These are phyloP conservation scores for Drosophila asahinai DNA, from an alignment of 1,140 invertebrate genomes.

Conservation along the genomic window DNA sequence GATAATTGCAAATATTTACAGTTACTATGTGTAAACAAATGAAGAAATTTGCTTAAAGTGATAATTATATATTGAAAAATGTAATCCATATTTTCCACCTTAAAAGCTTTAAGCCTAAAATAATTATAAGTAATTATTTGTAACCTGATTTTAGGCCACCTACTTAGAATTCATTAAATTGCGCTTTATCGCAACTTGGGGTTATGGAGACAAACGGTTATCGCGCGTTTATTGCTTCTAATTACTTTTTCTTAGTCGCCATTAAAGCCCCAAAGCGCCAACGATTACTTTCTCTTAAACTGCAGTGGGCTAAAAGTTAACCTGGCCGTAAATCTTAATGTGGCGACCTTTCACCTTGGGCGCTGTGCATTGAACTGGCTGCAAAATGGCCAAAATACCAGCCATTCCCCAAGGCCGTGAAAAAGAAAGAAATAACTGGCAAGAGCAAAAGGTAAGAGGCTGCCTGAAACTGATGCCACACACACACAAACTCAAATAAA, in stretches of 20 bases:
- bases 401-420: conserved; percentile 23
- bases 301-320: conserved; percentile 26
- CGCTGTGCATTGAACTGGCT: conserved; percentile 66
- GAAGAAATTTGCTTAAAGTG: not conserved
- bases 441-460: conserved; percentile 34
- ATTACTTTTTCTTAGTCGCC: conserved; percentile 11
- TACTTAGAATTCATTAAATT: not conserved
- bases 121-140: not conserved
- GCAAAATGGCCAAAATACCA: conserved; percentile 15
- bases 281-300: not conserved
- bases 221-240: conserved; percentile 13
- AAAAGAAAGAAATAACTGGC: conserved; percentile 25
- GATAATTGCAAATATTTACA: not conserved
- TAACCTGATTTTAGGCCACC: not conserved
- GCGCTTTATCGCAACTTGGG: not conserved
- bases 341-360: conserved; percentile 28
- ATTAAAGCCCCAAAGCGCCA: not conserved
- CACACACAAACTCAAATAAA: not conserved
- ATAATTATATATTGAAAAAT: not conserved
- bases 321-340: conserved; percentile 31
- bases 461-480: conserved; percentile 45
- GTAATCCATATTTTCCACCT: not conserved
- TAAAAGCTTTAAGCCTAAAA: not conserved
- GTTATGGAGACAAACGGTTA: conserved; percentile 24
- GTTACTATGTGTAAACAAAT: not conserved